Base-by-base conservation (phyloP, 2,113 vertebrate species). In the Oryzias celebensis region DNA sequence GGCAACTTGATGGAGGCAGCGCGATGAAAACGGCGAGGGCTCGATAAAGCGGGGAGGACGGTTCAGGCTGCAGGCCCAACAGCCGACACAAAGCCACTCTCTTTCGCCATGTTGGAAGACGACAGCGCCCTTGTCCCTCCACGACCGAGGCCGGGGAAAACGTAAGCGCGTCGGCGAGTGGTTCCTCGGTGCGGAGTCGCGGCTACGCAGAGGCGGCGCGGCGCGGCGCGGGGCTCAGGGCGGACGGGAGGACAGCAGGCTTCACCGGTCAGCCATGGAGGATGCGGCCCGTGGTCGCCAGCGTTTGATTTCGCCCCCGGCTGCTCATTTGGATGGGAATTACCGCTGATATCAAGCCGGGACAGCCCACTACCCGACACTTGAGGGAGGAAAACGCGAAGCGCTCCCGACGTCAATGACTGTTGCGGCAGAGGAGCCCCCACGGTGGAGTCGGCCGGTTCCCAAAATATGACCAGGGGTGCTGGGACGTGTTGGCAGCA, bases 401-500 rank as follows among this genome's bases (percentile, higher is more conserved):
- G 85, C 78, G 81, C 91, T 91, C 90, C 91, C 86, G 88, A 94
- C 94, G 94, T 96, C 96, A 90, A 99, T 98, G 97, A 93, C 92
- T 94, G 91, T 96, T 94, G 96, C 92, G 93, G 94, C 93, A 92
- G 92, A 90, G 93, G 92, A 94, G 93, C 94, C 94, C 93, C 93
- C 94, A 93, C 94, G 93, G 96, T 95, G 96, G 95, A 97, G 94
- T 93, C 95, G 93, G 94, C 94, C 94, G 90, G 94, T 92, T 93
- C 93, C 94, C 95, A 93, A 97, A 99, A 97, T 96, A 99, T 98
- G 96, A 98, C 95, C 96, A 96, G 93, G 93, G 96, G 95, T 92
- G 96, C 93, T 92, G 94, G 96, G 95, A 97, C 96, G 96, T 96
- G 96, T 94, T 93, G 96, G 94, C 94, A 95, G 94, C 95, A 94